Evolutionary conservation across 1,140 invertebrate species (phyloP).

Genomic region (Trissolcus basalis): DNA sequence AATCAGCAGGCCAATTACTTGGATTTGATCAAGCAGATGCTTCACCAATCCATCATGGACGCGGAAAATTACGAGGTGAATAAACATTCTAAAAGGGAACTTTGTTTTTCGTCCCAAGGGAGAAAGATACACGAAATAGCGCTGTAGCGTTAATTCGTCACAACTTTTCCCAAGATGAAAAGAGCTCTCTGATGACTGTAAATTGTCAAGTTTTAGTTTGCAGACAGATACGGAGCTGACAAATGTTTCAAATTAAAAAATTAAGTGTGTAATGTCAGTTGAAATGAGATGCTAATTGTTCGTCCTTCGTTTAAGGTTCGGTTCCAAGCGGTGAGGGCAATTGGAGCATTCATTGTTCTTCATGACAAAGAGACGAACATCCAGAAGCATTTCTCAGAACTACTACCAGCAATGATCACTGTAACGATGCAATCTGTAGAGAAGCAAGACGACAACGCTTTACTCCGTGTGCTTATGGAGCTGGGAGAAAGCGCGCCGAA

Average conservation of each 20-base stretch:
- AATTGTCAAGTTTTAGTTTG: conserved; percentile 73
- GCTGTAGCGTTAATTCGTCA: conserved; percentile 62
- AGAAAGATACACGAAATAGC: conserved; percentile 69
- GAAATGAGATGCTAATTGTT: no score
- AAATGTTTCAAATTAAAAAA: no score
- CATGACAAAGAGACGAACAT: conserved; percentile 93
- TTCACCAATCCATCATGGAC: conserved; percentile 87
- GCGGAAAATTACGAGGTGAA: conserved; percentile 80
- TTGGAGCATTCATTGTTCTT: conserved; percentile 91
- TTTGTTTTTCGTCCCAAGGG: conserved; percentile 48
- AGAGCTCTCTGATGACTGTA: conserved; percentile 75
- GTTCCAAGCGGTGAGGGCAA: conserved; percentile 83
- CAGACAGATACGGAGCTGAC: conserved; percentile 76
- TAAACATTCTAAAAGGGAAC: neutral
- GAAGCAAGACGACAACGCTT: conserved; percentile 90
- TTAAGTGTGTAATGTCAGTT: no score
- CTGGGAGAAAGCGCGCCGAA: conserved; percentile 95
- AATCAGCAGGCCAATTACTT: conserved; percentile 95
- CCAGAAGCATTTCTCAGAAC: conserved; percentile 90
- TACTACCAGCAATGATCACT: conserved; percentile 84
- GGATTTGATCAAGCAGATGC: conserved; percentile 96
- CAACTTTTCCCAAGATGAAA: conserved; percentile 66
- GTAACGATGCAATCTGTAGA: conserved; percentile 87
- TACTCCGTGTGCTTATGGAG: conserved; percentile 95
- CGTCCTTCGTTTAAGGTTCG: conserved; percentile 20